These are phyloP conservation scores for Pachyramphus minor DNA, from an alignment of 2,113 vertebrate species.

Conservation along the genomic window DNA sequence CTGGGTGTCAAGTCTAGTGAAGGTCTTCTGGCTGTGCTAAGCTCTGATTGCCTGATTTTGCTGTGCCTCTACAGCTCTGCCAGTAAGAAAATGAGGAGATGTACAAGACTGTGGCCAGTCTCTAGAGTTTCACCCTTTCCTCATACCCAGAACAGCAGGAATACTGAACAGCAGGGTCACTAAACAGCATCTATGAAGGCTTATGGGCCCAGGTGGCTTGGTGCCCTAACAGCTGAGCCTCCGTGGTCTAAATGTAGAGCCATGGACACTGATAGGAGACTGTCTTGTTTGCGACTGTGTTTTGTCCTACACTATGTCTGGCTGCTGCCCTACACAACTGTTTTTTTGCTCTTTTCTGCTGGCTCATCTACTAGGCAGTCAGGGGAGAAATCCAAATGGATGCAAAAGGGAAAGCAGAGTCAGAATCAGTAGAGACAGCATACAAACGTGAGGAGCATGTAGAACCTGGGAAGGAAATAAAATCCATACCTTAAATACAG, in stretches of 20 bases:
- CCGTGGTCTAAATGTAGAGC: background rate
- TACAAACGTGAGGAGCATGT: background rate
- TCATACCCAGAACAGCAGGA: background rate
- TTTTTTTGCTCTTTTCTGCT: background rate
- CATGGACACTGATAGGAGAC: background rate
- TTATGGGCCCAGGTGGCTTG: background rate
- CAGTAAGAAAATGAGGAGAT: background rate
- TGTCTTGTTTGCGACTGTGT: background rate
- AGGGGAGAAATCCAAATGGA: background rate
- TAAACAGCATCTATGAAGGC: background rate
- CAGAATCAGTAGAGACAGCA: background rate
- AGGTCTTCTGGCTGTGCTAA: background rate
- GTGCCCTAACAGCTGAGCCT: background rate
- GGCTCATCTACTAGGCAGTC: background rate
- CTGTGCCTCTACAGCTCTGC: background rate
- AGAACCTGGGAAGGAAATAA: background rate
- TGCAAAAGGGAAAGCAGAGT: fast-evolving
- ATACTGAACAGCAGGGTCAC: background rate
- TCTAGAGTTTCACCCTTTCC: background rate
- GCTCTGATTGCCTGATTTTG: background rate
- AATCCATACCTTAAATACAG: background rate
- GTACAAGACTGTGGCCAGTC: background rate
- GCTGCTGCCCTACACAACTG: background rate
- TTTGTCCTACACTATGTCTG: background rate
- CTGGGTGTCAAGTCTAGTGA: background rate